Conservation (phyloP, 2,113 vertebrate species). For the Carollia perspicillata region DNA sequence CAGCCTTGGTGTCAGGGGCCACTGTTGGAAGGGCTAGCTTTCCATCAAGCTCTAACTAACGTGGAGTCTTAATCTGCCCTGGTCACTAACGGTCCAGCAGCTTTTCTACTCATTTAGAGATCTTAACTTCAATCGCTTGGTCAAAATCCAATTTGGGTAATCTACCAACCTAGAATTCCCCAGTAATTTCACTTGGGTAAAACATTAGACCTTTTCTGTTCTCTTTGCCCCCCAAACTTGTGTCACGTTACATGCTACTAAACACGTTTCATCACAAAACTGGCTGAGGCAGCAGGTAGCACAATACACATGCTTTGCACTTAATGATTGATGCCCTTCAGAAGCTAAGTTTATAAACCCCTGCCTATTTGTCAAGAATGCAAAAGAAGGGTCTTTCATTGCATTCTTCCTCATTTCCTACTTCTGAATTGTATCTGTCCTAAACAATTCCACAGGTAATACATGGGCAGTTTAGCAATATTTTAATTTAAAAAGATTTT, state of each 20-base stretch:
- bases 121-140: neutral
- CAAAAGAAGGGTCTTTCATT: neutral
- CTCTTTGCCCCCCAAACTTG: neutral
- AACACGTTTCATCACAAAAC: neutral
- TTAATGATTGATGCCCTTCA: neutral
- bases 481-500: neutral
- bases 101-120: neutral
- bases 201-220: neutral
- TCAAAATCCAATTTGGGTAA: neutral
- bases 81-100: neutral
- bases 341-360: constrained; percentile 12
- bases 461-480: neutral
- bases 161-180: neutral
- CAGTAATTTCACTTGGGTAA: constrained; percentile 19
- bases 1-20: neutral
- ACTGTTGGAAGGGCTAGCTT: neutral
- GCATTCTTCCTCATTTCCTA: neutral
- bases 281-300: neutral
- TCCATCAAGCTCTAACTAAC: neutral
- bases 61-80: neutral
- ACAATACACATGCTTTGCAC: neutral
- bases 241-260: neutral
- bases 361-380: neutral
- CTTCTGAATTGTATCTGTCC: neutral
- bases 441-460: constrained; percentile 1